Base-by-base conservation (phyloP, 2,113 vertebrate species). In the Andinoacara biseriatus region DNA sequence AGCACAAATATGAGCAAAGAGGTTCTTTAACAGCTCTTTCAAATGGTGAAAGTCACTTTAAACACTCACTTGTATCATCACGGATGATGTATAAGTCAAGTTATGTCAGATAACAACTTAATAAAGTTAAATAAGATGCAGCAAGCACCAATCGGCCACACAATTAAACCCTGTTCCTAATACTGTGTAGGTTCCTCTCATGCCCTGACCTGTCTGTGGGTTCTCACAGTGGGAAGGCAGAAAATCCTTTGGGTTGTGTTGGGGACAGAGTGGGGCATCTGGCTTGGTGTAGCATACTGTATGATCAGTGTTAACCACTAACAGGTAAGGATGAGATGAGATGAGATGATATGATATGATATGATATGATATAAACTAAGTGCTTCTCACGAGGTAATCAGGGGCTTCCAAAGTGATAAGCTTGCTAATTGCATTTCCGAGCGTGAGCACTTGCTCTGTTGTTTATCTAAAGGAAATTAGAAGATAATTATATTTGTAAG, bases 401-500 rank as follows among this genome's bases (percentile, higher is more conserved):
- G 57, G 62, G 74, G 62, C 65, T 69, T 85, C 2, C 52, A 46
- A 69, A 57, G 85, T 57, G 76, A 90, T 84, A 86, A 63, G 13
- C 61, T 81, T 22, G 56, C 72, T 89, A 90, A 91, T 90, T 89
- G 81, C 76, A 85, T 59, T 81, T 87, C 20, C 3, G 9, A 84
- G 81, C 83, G 83, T 86, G 89, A 86, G 82, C 43, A 61, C 43
- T 69, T 63, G 56, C 76, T 81, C 72, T 78, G 79, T 80, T 91
- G 79, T 91, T 91, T 91, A 86, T 91, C 86, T 85, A 67, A 83
- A 83, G 67, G 80, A 87, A 89, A 90, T 87, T 78, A 81, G 78
- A 89, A 84, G 77, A 86, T 89, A 88, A 93, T 93, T 87, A 80
- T 80, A 90, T 90, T 90, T 88, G 80, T 65, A 5, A 59, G 81